These are phyloP conservation scores for Listronotus bonariensis DNA, from an alignment of 1,140 invertebrate species.

Conservation along the genomic window DNA sequence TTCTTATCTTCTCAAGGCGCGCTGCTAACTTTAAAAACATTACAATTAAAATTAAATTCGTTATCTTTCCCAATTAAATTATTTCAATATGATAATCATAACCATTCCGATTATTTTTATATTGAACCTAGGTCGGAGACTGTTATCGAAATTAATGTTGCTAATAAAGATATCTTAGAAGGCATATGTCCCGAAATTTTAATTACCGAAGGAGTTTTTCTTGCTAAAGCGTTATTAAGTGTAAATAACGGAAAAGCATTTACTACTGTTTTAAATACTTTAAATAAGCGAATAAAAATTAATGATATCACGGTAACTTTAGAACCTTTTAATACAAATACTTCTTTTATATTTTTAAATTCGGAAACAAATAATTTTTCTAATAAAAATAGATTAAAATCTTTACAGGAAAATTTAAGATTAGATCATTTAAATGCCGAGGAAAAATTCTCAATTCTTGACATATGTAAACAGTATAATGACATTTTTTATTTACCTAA, in stretches of 20 bases:
- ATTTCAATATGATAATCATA: no score
- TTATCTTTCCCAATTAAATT: no score
- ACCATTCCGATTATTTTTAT: no score
- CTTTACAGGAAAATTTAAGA: conserved; percentile 16
- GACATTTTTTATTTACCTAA: no score
- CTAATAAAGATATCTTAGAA: conserved; percentile 26
- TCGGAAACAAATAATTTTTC: not conserved
- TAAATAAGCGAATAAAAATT: conserved; percentile 2
- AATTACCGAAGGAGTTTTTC: conserved; percentile 26
- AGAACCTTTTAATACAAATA: conserved; percentile 27
- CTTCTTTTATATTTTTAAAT: conserved; percentile 4
- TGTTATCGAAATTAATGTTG: conserved; percentile 23
- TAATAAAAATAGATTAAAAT: not conserved
- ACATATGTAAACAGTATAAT: no score
- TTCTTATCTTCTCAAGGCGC: not conserved
- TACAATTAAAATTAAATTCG: not conserved
- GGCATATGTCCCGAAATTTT: conserved; percentile 24
- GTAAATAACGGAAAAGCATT: conserved; percentile 26
- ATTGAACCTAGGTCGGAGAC: conserved; percentile 13
- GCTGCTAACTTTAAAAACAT: not conserved
- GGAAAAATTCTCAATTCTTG: conserved; percentile 15
- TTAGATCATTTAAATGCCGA: conserved; percentile 36
- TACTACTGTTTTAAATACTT: conserved; percentile 33
- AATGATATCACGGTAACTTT: not conserved
- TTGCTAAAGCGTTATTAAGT: conserved; percentile 28